These are phyloP conservation scores for Holothuria glaberrima DNA, from an alignment of 35 echinoderm and acorn worm species.

Conservation along the genomic window DNA sequence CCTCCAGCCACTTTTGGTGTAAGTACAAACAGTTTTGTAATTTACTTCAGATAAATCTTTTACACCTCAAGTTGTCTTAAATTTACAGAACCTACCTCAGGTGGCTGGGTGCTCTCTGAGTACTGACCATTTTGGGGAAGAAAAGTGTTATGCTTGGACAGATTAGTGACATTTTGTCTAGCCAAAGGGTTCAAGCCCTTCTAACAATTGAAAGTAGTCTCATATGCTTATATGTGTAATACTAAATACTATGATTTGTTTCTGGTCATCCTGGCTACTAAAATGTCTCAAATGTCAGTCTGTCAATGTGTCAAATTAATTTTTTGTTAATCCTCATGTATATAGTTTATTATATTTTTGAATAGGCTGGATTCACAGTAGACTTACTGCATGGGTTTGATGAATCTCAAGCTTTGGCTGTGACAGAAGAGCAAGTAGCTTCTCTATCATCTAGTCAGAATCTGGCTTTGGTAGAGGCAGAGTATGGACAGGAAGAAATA, in stretches of 20 bases:
- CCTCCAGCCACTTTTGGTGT: constrained; percentile 47
- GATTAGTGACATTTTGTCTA: no score
- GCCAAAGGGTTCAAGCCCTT: no score
- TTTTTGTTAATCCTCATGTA: neutral
- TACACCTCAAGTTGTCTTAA: neutral
- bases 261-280: no score
- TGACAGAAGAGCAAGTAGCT: neutral
- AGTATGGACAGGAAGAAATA: constrained; percentile 25
- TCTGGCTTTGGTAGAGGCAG: neutral
- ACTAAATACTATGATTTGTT: no score
- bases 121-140: neutral
- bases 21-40: neutral
- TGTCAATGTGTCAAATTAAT: no score
- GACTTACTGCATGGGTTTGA: constrained; percentile 11
- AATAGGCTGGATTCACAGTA: neutral
- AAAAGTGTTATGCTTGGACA: neutral
- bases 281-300: no score
- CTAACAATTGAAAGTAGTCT: no score
- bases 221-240: no score
- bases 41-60: neutral
- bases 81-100: neutral
- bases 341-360: neutral
- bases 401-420: constrained; percentile 16
- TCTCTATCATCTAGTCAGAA: constrained; percentile 4
- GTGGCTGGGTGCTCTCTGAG: neutral